A percentile compares a stretch with the other conserved stretches of the same genome.
These are phyloP conservation scores for Tetragonula carbonaria DNA, from an alignment of 2,888 invertebrate species.

Conservation along the genomic window DNA sequence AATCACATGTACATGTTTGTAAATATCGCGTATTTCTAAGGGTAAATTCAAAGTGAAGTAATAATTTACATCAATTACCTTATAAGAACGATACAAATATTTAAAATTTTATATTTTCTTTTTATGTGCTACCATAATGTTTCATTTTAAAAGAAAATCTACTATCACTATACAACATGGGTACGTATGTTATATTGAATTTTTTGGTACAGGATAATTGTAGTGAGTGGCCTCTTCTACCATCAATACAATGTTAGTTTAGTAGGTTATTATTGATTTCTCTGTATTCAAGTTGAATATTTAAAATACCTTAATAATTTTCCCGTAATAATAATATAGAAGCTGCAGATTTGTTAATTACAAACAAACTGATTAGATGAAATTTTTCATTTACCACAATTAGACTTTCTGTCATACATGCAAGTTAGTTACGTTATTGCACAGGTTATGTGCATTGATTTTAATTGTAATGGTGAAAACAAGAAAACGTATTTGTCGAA, in stretches of 20 bases:
- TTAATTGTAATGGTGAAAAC: slow-evolving; percentile 17
- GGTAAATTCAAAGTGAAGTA: slow-evolving; percentile 34
- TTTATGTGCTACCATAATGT: slow-evolving; percentile 2
- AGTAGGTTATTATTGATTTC: slow-evolving; percentile 61
- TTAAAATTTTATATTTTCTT: neutral
- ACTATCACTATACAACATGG: slow-evolving; percentile 10
- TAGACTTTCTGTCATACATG: slow-evolving; percentile 8
- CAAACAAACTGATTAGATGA: neutral
- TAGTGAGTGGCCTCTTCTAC: slow-evolving; percentile 51
- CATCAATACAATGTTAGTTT: slow-evolving; percentile 47
- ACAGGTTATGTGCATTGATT: slow-evolving; percentile 56
- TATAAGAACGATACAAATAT: neutral
- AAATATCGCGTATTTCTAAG: slow-evolving; percentile 20
- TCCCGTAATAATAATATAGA: slow-evolving; percentile 12
- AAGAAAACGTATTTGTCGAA: slow-evolving; percentile 7
- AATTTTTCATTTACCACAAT: slow-evolving; percentile 9
- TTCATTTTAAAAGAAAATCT: neutral
- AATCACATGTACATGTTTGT: slow-evolving; percentile 17
- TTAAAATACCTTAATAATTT: slow-evolving; percentile 26
- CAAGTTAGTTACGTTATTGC: slow-evolving; percentile 9
- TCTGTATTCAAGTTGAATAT: slow-evolving; percentile 14
- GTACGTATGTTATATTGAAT: slow-evolving; percentile 43
- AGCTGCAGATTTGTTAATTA: neutral
- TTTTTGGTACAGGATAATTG: slow-evolving; percentile 38
- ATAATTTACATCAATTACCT: slow-evolving; percentile 21